These are phyloP conservation scores for Ophion obscuratus DNA, from an alignment of 2,888 invertebrate species.

Conservation along the genomic window DNA sequence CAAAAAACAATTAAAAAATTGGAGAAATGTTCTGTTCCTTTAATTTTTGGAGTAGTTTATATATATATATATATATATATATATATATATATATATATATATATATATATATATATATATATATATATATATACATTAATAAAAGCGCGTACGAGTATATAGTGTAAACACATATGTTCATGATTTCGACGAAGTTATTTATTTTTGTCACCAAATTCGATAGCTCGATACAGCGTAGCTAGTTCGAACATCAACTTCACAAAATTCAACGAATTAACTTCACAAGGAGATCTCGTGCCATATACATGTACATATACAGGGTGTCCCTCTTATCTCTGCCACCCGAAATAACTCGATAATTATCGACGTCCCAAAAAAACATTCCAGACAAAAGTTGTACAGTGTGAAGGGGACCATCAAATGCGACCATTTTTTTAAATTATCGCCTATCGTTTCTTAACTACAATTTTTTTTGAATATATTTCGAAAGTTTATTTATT, in stretches of 20 bases:
- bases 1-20: no score
- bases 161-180: background rate
- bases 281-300: slow-evolving; percentile 36
- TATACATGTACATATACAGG: background rate
- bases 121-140: background rate
- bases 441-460: no score
- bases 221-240: slow-evolving; percentile 19
- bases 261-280: slow-evolving; percentile 17
- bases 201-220: slow-evolving; percentile 42
- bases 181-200: background rate
- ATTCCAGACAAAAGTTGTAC: no score
- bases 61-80: background rate
- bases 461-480: no score
- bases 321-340: no score
- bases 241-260: slow-evolving; percentile 6
- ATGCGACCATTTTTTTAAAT: no score
- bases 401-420: no score
- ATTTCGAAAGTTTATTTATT: no score
- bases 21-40: background rate
- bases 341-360: no score
- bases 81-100: background rate
- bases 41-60: background rate
- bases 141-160: background rate
- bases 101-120: no score
- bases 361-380: no score